Base-by-base conservation (phyloP, 2,888 invertebrate species). In the Erebia aethiops region DNA sequence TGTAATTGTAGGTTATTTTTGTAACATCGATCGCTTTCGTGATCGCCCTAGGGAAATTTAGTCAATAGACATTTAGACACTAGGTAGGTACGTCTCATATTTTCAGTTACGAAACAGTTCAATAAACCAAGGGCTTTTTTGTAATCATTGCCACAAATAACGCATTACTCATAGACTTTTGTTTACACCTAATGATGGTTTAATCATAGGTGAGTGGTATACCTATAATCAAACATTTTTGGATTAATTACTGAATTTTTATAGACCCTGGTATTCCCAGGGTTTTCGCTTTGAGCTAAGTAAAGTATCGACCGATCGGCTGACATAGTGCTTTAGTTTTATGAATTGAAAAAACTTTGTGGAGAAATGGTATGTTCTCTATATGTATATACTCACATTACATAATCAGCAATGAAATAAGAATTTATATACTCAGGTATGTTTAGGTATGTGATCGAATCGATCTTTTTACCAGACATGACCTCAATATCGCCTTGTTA, bases 221-320 rank as follows among this genome's bases (percentile, higher is more conserved):
- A n/a, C n/a, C n/a, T n/a, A 41, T 4, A 26, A 14, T 13, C 0
- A 61, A 5, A 21, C 14, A 62, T 16, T 21, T 8, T 49, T 41
- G 16, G 16, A 66, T 54, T 43, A 13, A 41, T 18, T 43, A 26
- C 26, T 26, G 2, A 26, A 26, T 65, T 43, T 16, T 26, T 51
- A 14, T n/a, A 9, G 5, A 46, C 18, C 43, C 26, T 49, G 56
- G 26, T 49, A 26, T 60, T 71, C 64, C 58, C 35, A 54, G 65
- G 64, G 54, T 57, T 51, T 70, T 61, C 64, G 49, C 61, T 58
- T 68, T 70, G 65, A 62, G 57, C 62, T 69, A 69, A 60, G 62
- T 74, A 35, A 26, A 35, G 35, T 46, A 74, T 74, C 74, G 74
- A 74, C 71, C 74, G 69, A 69, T 66, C 67, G 57, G 69, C 60